Conservation (phyloP, 1,140 invertebrate species). For the Leguminivora glycinivorella region DNA sequence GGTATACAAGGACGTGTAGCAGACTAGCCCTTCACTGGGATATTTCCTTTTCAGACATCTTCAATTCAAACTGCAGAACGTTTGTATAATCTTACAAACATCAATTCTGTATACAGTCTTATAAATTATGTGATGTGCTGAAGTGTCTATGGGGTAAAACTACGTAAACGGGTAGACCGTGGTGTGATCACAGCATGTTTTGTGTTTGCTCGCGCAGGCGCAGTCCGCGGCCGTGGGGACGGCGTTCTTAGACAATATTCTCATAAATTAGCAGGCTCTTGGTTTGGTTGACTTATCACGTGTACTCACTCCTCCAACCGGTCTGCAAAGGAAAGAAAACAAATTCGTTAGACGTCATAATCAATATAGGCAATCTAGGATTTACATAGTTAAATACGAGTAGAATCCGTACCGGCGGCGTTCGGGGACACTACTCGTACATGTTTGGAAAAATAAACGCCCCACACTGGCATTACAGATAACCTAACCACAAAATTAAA, state of each 20-base stretch:
- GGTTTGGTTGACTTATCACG: conserved; percentile 71
- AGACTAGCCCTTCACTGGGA: conserved; percentile 40
- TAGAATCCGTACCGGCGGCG: too few relatives aligned
- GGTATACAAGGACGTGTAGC: conserved; percentile 1
- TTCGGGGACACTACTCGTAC: too few relatives aligned
- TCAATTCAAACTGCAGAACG: conserved; percentile 39
- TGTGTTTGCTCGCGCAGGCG: conserved; percentile 36
- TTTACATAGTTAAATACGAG: too few relatives aligned
- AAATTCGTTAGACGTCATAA: not conserved
- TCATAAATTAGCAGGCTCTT: conserved; percentile 46
- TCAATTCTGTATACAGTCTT: conserved; percentile 76
- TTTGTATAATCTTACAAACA: conserved; percentile 59
- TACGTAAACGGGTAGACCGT: conserved; percentile 28
- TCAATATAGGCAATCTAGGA: conserved; percentile 12
- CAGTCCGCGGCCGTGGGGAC: conserved; percentile 2
- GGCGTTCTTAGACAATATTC: conserved; percentile 34
- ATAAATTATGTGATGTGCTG: conserved; percentile 63
- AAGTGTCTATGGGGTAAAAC: conserved; percentile 34
- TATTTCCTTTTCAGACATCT: conserved; percentile 51
- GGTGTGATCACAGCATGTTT: conserved; percentile 61
- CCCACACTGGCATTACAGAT: too few relatives aligned
- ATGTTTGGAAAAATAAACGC: too few relatives aligned
- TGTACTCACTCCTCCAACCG: conserved; percentile 76
- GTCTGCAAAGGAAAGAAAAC: conserved; percentile 59
- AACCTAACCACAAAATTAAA: too few relatives aligned